Percentiles rank a stretch among this genome's conserved stretches.
phyloP scores from a whole-genome alignment of 37 sponge, comb jelly and placozoan species.

The Cladorhizidae sp. region DNA sequence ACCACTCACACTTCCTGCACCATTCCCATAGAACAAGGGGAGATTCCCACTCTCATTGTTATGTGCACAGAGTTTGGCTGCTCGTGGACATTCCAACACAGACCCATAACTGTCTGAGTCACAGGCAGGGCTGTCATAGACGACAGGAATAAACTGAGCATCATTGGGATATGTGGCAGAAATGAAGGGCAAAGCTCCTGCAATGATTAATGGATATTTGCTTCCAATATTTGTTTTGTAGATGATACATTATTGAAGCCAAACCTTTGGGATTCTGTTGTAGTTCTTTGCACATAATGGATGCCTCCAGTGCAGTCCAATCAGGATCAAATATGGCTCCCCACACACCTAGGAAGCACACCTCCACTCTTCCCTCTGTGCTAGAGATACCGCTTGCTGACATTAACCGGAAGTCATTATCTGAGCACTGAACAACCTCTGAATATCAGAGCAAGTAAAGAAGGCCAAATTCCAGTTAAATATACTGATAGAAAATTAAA shows the following conservation, averaged over 20 bases:
- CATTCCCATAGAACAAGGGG: too few relatives aligned
- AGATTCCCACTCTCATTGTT: background rate
- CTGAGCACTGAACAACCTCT: background rate
- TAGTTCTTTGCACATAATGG: slow-evolving; percentile 3
- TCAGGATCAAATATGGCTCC: background rate
- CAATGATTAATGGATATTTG: too few relatives aligned
- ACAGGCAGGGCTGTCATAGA: background rate
- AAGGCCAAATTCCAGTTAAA: background rate
- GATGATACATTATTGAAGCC: too few relatives aligned
- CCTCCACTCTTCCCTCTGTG: slow-evolving; percentile 11
- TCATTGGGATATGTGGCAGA: background rate
- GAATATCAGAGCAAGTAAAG: background rate
- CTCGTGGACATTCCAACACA: background rate
- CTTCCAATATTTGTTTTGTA: background rate
- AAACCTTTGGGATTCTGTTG: background rate
- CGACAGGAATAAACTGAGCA: background rate
- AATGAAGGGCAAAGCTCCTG: background rate
- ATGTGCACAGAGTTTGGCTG: background rate
- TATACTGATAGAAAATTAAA: background rate
- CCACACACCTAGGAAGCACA: slow-evolving; percentile 20
- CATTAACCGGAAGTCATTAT: background rate
- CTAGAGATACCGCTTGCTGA: background rate
- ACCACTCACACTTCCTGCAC: background rate
- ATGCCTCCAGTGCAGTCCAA: background rate
- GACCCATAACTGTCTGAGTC: background rate